A percentile compares a stretch with the other conserved stretches of the same genome.
Conservation (phyloP, 2,797 vertebrate genomes). For the Pterois miles region DNA sequence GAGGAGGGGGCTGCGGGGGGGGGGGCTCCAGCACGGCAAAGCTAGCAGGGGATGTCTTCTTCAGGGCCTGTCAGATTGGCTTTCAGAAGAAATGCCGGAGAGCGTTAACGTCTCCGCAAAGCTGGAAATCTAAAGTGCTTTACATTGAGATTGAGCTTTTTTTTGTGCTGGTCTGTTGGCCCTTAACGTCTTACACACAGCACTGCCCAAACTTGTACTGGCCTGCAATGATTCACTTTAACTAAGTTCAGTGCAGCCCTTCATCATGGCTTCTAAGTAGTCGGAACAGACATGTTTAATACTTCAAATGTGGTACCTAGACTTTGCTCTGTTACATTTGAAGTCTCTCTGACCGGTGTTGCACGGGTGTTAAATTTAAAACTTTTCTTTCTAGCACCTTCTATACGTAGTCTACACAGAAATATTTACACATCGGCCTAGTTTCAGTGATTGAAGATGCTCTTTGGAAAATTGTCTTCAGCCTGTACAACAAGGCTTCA, state of each 20-base stretch:
- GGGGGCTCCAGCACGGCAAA: constrained; percentile 54
- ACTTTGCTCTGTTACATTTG: neutral
- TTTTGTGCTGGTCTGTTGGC: neutral
- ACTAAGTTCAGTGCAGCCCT: neutral
- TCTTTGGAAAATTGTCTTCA: no score
- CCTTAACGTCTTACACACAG: neutral
- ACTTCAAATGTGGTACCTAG: neutral
- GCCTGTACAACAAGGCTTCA: no score
- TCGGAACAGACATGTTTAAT: neutral
- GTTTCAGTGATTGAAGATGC: no score
- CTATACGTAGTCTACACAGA: neutral
- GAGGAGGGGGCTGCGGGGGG: neutral
- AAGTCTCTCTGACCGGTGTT: neutral
- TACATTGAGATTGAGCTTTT: constrained; percentile 19
- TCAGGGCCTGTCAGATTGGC: constrained; percentile 67
- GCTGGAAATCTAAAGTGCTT: constrained; percentile 43
- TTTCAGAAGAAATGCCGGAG: constrained; percentile 62
- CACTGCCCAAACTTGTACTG: neutral
- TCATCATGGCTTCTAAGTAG: neutral
- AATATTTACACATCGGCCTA: neutral
- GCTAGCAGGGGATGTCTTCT: constrained; percentile 75
- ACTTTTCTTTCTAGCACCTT: neutral
- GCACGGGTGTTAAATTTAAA: neutral
- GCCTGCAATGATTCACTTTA: constrained; percentile 10
- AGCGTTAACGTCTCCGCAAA: constrained; percentile 53